Evolutionary conservation across 2,113 vertebrate species (phyloP).

Genomic region (Megatriorchis doriae): DNA sequence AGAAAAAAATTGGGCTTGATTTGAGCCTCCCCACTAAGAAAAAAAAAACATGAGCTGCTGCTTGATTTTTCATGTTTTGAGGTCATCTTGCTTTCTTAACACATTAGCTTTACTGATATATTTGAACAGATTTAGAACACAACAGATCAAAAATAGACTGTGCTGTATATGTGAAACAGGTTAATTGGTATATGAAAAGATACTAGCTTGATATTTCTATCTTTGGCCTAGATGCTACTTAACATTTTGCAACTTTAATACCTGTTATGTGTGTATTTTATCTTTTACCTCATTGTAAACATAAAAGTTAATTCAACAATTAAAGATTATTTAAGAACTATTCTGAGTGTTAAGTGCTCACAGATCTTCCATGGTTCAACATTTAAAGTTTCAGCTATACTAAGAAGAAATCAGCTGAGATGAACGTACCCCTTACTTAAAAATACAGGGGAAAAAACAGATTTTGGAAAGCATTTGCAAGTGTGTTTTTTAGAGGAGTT

Average conservation of each 20-base stretch:
- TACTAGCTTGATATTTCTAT: not conserved
- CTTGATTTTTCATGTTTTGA: not conserved
- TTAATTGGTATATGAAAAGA: not conserved
- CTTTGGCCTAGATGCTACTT: not conserved
- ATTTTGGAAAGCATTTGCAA: not conserved
- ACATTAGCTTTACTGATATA: not conserved
- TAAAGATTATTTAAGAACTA: not conserved
- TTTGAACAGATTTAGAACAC: not conserved
- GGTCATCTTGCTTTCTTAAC: not conserved
- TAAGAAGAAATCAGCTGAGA: not conserved
- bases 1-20: not conserved
- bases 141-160: not conserved
- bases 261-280: not conserved
- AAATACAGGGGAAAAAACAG: not conserved
- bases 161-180: not conserved
- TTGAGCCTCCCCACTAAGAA: not conserved
- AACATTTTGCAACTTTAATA: not conserved
- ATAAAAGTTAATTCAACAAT: not conserved
- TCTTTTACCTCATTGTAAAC: not conserved
- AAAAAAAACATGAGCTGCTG: not conserved
- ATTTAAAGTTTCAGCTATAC: not conserved
- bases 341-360: not conserved
- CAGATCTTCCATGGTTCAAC: not conserved
- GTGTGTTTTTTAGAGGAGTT: not conserved
- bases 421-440: not conserved